Conservation (phyloP, 2,113 vertebrate species). For the Nerophis lumbriciformis region DNA sequence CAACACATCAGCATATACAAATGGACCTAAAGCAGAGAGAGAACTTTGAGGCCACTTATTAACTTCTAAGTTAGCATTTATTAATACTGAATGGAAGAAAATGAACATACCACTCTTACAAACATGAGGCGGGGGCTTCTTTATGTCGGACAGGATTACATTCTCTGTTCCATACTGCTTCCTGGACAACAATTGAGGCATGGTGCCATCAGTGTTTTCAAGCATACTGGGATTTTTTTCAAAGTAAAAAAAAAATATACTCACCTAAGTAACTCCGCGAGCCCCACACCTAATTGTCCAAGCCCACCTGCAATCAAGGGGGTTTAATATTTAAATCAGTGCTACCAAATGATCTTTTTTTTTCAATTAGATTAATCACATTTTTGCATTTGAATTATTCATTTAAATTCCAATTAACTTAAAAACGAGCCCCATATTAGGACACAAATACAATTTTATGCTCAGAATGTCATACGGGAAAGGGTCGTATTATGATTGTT, state of each 20-base stretch:
- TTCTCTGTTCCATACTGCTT: slow-evolving; percentile 70
- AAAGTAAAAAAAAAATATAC: not conserved
- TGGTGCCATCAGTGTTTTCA: not conserved
- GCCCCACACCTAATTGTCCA: slow-evolving; percentile 72
- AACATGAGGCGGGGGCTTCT: slow-evolving; percentile 68
- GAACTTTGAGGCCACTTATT: not conserved
- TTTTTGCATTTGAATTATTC: too few species aligned
- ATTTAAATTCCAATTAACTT: too few species aligned
- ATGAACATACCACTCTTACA: slow-evolving; percentile 56
- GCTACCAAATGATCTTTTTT: not conserved
- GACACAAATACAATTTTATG: too few species aligned
- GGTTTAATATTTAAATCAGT: not conserved
- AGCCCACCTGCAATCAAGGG: slow-evolving; percentile 64
- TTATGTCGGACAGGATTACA: slow-evolving; percentile 75
- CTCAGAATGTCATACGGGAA: too few species aligned
- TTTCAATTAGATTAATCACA: too few species aligned
- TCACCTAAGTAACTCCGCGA: slow-evolving; percentile 71
- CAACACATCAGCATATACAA: slow-evolving; percentile 73
- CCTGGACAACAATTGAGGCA: slow-evolving; percentile 38
- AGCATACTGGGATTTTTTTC: not conserved
- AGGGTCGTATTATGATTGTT: too few species aligned
- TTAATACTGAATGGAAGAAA: not conserved
- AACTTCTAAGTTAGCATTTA: not conserved
- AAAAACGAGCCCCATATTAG: too few species aligned
- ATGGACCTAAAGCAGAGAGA: slow-evolving; percentile 60